Evolutionary conservation across 2,113 vertebrate genomes (phyloP).

Genomic region (Furnarius figulus): DNA sequence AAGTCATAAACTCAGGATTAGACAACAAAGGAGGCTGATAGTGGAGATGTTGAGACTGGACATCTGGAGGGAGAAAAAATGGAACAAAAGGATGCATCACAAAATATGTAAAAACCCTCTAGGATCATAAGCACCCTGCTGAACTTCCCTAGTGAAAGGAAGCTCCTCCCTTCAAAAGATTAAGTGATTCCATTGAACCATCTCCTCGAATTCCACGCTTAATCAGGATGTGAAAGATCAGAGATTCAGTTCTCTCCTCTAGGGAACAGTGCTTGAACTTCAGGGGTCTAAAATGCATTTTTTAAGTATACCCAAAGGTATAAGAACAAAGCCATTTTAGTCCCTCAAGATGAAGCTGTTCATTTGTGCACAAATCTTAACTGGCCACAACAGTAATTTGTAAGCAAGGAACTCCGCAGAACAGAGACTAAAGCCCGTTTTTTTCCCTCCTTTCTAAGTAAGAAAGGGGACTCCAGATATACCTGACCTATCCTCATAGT

Average conservation of each 20-base stretch:
- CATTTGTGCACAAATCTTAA: neutral
- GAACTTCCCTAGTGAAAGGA: neutral
- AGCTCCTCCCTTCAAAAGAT: neutral
- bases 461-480: neutral
- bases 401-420: neutral
- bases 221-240: neutral
- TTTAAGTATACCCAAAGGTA: neutral
- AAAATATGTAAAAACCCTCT: neutral
- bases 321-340: neutral
- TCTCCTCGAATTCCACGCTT: neutral
- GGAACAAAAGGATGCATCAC: neutral
- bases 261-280: neutral
- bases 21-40: neutral
- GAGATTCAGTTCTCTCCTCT: neutral
- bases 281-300: neutral
- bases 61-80: neutral
- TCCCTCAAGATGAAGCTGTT: neutral
- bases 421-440: neutral
- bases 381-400: neutral
- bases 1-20: neutral
- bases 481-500: rapidly evolving
- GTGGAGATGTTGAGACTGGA: neutral
- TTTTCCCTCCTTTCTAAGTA: neutral
- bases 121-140: neutral
- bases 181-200: neutral